phyloP scores from a whole-genome alignment of 2,888 invertebrate species.

The Macaria liturata region DNA sequence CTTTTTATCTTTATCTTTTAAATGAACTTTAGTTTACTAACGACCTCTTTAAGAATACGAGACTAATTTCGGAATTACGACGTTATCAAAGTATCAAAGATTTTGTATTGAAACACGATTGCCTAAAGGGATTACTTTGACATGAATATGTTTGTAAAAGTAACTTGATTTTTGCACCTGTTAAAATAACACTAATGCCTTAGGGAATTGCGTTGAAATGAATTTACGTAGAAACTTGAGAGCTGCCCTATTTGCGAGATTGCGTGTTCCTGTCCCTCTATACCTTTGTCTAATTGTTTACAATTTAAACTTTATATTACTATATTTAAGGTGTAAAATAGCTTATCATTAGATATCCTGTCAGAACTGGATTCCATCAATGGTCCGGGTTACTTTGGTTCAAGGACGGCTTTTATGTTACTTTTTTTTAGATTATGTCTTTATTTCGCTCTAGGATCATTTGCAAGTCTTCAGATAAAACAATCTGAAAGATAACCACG shows the following conservation, averaged over 20 bases:
- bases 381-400: conserved; percentile 57
- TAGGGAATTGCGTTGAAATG: conserved; percentile 1
- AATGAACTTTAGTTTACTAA: no score
- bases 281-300: conserved; percentile 10
- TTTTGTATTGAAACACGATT: no score
- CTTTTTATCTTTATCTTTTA: no score
- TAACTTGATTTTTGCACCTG: no score
- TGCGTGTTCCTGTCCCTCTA: conserved; percentile 14
- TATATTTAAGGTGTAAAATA: conserved; percentile 15
- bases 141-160: no score
- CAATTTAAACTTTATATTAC: conserved; percentile 7
- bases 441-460: neutral
- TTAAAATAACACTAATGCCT: no score
- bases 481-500: no score
- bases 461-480: no score
- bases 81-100: no score
- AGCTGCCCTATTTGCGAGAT: conserved; percentile 25
- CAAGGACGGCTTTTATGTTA: conserved; percentile 62
- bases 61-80: no score
- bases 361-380: conserved; percentile 34
- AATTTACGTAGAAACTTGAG: conserved; percentile 16
- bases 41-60: no score
- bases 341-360: conserved; percentile 1
- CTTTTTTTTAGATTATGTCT: conserved; percentile 37
- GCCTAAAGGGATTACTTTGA: no score